Evolutionary conservation across 2,797 vertebrate species (phyloP).

Genomic region (Hirundo rustica): DNA sequence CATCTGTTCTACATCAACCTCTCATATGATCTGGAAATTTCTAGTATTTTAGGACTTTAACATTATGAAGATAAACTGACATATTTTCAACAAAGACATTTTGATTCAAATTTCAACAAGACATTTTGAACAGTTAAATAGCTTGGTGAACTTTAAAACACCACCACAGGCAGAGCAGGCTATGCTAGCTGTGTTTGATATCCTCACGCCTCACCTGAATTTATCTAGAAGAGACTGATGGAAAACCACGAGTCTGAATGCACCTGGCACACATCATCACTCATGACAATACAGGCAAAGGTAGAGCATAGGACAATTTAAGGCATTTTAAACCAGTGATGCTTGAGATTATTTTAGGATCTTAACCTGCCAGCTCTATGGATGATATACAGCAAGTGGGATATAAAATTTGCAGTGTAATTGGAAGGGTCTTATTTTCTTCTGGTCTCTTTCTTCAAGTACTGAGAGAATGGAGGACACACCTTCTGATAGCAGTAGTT

Average conservation of each 20-base stretch:
- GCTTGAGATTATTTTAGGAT: constrained; percentile 18
- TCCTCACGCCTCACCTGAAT: not conserved
- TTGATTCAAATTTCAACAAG: not conserved
- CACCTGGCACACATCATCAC: not conserved
- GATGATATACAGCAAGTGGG: not conserved
- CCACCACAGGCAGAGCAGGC: not conserved
- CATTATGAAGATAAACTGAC: not conserved
- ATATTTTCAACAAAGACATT: not conserved
- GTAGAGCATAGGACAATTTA: not conserved
- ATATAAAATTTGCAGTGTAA: not conserved
- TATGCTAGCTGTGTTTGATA: not conserved
- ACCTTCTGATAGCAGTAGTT: not conserved
- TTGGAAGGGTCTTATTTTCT: not conserved
- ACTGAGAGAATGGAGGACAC: not conserved
- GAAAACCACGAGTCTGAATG: not conserved
- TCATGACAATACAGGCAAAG: not conserved
- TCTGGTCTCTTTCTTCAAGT: not conserved
- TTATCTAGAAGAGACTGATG: not conserved
- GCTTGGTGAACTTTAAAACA: not conserved
- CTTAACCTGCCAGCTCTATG: not conserved
- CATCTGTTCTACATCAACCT: not conserved
- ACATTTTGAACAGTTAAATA: not conserved
- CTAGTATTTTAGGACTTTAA: not conserved
- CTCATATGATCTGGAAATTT: not conserved
- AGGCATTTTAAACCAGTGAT: constrained; percentile 28